A percentile compares a stretch with the other conserved stretches of the same genome.
These are phyloP conservation scores for Myopa tessellatipennis DNA, from an alignment of 2,888 invertebrate species.

Conservation along the genomic window DNA sequence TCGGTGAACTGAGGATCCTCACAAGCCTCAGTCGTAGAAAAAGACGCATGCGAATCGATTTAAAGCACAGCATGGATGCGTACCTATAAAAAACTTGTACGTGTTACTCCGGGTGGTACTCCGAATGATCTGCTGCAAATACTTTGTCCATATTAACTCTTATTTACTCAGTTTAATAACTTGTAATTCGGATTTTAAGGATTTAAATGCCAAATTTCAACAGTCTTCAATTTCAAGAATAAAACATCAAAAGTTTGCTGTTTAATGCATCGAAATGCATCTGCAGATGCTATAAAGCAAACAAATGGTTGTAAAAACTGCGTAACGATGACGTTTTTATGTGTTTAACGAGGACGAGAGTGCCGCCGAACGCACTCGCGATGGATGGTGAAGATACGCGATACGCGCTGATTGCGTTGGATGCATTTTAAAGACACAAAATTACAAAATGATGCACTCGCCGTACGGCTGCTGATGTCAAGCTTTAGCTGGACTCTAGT, in stretches of 20 bases:
- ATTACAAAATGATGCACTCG: not conserved
- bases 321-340: conserved; percentile 22
- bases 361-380: not conserved
- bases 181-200: not conserved
- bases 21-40: not conserved
- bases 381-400: not conserved
- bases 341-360: conserved; percentile 12
- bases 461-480: not conserved
- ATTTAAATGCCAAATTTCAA: conserved; percentile 4
- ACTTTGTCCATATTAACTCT: not conserved
- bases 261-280: not conserved
- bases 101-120: no score
- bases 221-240: not conserved
- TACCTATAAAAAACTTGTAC: no score
- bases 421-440: conserved; percentile 12
- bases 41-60: conserved; percentile 27
- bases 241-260: not conserved
- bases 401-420: not conserved
- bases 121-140: not conserved
- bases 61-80: conserved; percentile 4
- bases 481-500: no score
- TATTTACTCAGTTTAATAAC: no score
- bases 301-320: not conserved
- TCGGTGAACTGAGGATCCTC: not conserved
- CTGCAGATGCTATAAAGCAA: conserved; percentile 11